Evolutionary conservation across 2,797 vertebrate genomes (phyloP), one percentile per base, ranked within the genome.

Genomic region (Chanos chanos): DNA sequence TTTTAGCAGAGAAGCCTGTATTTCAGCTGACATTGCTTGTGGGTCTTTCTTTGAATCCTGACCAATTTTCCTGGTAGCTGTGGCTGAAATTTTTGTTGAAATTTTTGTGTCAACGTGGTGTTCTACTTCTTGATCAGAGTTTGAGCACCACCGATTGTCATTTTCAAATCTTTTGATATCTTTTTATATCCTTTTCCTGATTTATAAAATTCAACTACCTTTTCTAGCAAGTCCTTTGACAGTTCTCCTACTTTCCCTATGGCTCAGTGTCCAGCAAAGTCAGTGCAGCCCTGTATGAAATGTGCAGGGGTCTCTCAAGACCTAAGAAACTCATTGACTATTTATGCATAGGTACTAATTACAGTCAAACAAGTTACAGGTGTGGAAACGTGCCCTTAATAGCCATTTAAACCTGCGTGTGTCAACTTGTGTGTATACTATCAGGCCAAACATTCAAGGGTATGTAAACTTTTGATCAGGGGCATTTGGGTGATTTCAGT

Each of bases 31-130:
- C 4, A 16, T 18, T 43, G 16, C 16, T 43, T 43, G 21, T 41
- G 37, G 22, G 40, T 6, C 45, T 57, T 15, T 30, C 22, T 43
- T 58, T 44, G 13, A 10, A 33, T 58, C 55, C 24, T 4, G 19
- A 36, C 3, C 13, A 45, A 44, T 33, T 33, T 15, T 21, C 12
- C 50, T 53, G 28, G 24, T 48, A 44, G 27, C 33, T 44, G 6
- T 45, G 41, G 41, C 55, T 22, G 28, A 44, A 59, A 59, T 47
- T 12, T 37, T 54, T 45, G 4, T 59, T 33, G 41, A 28, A 18
- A n/a, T 33, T 45, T 25, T 27, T 18, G 24, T 41, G 22, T 21
- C 16, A 18, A 22, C 30, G 16, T 12, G 36, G 21, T 22, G 19
- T 6, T 57, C 4, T 28, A 1, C 5, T 1, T 30, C 9, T 1